phyloP scores from a whole-genome alignment of 2,113 vertebrate genomes.

The Perca fluviatilis region DNA sequence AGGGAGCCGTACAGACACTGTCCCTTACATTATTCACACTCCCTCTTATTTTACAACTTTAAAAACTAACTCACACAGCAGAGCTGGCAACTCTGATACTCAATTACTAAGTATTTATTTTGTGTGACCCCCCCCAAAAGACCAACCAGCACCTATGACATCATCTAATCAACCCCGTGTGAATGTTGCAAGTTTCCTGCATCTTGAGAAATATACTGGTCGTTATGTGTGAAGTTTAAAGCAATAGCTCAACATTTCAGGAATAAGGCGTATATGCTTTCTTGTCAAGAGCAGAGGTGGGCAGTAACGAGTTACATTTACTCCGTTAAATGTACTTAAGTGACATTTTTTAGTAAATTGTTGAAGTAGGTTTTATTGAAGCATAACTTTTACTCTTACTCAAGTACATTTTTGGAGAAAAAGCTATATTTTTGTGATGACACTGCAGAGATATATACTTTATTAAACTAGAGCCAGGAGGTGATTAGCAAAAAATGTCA shows the following conservation, averaged over 20 bases:
- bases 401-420: neutral
- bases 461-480: neutral
- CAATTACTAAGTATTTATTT: neutral
- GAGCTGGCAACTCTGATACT: neutral
- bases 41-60: conserved; percentile 5
- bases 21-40: conserved; percentile 47
- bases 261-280: neutral
- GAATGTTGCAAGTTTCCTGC: no score
- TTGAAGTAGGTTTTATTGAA: neutral
- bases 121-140: neutral
- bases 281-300: neutral
- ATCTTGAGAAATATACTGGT: neutral
- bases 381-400: neutral
- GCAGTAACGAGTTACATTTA: neutral
- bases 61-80: conserved; percentile 6
- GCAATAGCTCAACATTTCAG: neutral
- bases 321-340: neutral
- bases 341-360: neutral
- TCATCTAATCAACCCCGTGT: neutral
- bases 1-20: neutral
- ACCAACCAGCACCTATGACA: neutral
- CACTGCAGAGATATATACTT: no score
- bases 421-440: neutral
- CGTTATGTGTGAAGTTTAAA: neutral
- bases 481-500: neutral